Evolutionary conservation across 2,888 invertebrate genomes (phyloP).

Genomic region (Catocala fraxini): DNA sequence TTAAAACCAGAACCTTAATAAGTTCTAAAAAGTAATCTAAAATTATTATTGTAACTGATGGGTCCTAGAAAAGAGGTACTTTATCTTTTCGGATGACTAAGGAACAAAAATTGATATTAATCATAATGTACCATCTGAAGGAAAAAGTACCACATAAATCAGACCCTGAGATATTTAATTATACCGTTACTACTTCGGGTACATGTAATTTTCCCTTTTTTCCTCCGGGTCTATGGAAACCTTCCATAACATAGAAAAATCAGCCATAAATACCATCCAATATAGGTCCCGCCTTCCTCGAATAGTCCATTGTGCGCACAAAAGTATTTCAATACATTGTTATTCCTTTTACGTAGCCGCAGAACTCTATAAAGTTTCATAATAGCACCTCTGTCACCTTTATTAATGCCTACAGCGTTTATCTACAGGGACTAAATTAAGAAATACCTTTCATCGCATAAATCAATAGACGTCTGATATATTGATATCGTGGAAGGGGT

Average conservation of each 20-base stretch:
- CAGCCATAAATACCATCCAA: constrained; percentile 46
- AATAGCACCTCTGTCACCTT: constrained; percentile 53
- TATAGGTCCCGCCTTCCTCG: constrained; percentile 39
- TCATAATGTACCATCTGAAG: constrained; percentile 1
- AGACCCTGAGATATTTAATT: constrained; percentile 20
- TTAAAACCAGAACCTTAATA: no score
- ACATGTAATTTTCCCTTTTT: constrained; percentile 35
- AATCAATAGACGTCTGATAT: constrained; percentile 67
- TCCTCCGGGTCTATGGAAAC: constrained; percentile 22
- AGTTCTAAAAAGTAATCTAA: neutral
- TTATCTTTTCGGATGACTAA: neutral
- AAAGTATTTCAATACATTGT: constrained; percentile 54
- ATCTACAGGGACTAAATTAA: constrained; percentile 63
- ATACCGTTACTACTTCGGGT: constrained; percentile 27
- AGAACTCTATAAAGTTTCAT: constrained; percentile 58
- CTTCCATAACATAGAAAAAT: constrained; percentile 47
- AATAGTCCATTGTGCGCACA: constrained; percentile 47
- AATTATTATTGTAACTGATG: neutral
- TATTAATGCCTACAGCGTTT: constrained; percentile 52
- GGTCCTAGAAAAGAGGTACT: neutral
- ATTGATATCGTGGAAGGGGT: constrained; percentile 58
- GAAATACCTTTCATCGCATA: constrained; percentile 66
- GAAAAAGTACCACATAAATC: constrained; percentile 11
- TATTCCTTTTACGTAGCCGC: constrained; percentile 54
- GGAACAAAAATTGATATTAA: neutral